Base-by-base conservation (phyloP, 2,113 vertebrate genomes). In the Campylomormyrus tamandua region DNA sequence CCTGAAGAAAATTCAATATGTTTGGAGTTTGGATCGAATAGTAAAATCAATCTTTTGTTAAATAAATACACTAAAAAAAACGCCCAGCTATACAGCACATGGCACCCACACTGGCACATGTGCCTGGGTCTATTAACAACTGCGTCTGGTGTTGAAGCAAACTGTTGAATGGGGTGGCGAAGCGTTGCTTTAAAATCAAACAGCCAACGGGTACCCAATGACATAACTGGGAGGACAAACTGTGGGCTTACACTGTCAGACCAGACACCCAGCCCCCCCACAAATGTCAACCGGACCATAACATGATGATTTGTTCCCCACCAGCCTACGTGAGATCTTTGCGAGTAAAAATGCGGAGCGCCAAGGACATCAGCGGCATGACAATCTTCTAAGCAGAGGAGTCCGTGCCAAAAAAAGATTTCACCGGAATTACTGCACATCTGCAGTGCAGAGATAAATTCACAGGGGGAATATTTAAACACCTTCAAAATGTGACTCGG, bases 1-100 rank as follows among this genome's bases (percentile, higher is more conserved):
- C 93, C 19, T 90, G 89, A 77, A 94, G 94, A 94, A 88, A 89
- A 66, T 31, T 56, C 46, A 56, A 21, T 74, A 48, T 74, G 80
- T 84, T 88, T 66, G 56, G 31, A 53, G 31, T 89, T 53, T 21
- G 31, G 35, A 39, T 53, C 49, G 17, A 77, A 39, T 11, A 89
- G 31, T 56, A 89, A 83, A 89, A 83, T 53, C 74, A 50, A 39
- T 83, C 24, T 83, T 83, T 83, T 48, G 27, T 83, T n/a, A 24
- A 83, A 52, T 17, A 89, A 83, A n/a, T n/a, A 83, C 19, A 83
- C 27, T 15, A 13, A 83, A 88, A 83, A 84, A 48, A 46, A 45
- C 24, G 4, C 50, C 48, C 85, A 56, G 50, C 27, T 31, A 27
- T 35, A 52, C 48, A n/a, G 46, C 66, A 83, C 70, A 35, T n/a